Base-by-base conservation (phyloP, 2,888 invertebrate species). In the Flexamia atlantica region DNA sequence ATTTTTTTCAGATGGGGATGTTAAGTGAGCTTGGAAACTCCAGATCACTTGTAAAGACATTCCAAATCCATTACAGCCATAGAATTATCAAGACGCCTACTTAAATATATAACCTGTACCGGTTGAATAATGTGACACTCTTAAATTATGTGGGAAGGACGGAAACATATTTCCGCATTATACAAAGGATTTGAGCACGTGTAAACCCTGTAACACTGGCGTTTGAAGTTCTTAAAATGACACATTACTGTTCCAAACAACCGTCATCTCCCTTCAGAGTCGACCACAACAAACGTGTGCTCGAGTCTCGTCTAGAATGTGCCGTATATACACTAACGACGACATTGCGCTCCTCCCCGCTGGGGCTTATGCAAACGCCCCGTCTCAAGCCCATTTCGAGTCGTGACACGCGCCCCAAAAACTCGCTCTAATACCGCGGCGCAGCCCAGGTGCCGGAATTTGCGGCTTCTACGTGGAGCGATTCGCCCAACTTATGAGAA, bases 401-500 rank as follows among this genome's bases (percentile, higher is more conserved):
- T 70, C 70, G 0, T 20, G 40, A 70, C 70, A 70, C 70, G 70
- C 70, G 70, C 40, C 32, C 68, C 70, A 36, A 68, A 64, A 68
- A 68, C 68, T 68, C 32, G 68, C 68, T 70, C 70, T 40, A 40
- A 68, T 68, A 68, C 68, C 32, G 68, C 36, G 70, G n/a, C 36
- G 70, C 40, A 25, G 28, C 28, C 68, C 30, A 28, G 30, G 30
- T 32, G 12, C 25, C n/a, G n/a, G 32, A 25, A 32, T 68, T 68
- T 68, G 68, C 68, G 68, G 68, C 68, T 28, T 17, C 70, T 40
- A 70, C 70, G 70, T 70, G 70, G 23, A 70, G 40, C 70, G 70
- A 70, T 70, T 36, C 40, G 7, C 32, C 36, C n/a, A 20, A 32
- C 70, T 10, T 70, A 40, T 40, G 36, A 40, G 32, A 10, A 23